Evolutionary conservation across 1,140 invertebrate species (phyloP), one percentile per base, ranked within the genome.

Genomic region (Drosophila tsacasi): DNA sequence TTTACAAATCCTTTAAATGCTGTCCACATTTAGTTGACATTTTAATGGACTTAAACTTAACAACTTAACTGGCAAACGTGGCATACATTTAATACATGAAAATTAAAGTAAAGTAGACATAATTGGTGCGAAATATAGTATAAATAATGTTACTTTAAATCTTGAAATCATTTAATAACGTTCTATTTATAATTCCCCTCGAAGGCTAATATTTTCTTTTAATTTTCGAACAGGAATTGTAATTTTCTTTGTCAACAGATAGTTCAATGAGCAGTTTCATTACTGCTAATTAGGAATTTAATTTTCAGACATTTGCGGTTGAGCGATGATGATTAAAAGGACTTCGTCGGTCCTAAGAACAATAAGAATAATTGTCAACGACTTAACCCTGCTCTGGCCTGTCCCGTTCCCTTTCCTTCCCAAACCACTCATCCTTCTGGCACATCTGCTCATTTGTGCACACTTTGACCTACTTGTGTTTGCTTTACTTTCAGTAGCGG

Each of bases 401-500:
- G 23, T 39, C 46, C 19, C 47, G 55, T 35, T 37, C 5, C 13
- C 13, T 49, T n/a, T 10, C 13, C 42, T n/a, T 19, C 8, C 15
- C 30, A 52, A 52, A 47, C 27, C 23, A 9, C 35, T 23, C 32
- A 30, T 40, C 5, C n/a, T 21, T 30, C 32, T 15, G 37, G 23
- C 58, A 62, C 60, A 75, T 60, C 54, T 65, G 46, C 75, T 79
- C 46, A 71, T 61, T 78, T 79, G 61, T 46, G 19, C 65, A 69
- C 57, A 74, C 60, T 83, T 66, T 87, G 85, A 87, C 84, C 84
- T 79, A 83, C 60, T 81, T 87, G 23, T 39, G 25, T 40, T 72
- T 52, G 37, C 42, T 79, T 76, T 46, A 73, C 69, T 60, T 57
- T 47, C 35, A 58, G 52, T 23, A n/a, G 54, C 67, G 42, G 27